Conservation (phyloP, 2,113 vertebrate species). For the Paralichthys olivaceus region DNA sequence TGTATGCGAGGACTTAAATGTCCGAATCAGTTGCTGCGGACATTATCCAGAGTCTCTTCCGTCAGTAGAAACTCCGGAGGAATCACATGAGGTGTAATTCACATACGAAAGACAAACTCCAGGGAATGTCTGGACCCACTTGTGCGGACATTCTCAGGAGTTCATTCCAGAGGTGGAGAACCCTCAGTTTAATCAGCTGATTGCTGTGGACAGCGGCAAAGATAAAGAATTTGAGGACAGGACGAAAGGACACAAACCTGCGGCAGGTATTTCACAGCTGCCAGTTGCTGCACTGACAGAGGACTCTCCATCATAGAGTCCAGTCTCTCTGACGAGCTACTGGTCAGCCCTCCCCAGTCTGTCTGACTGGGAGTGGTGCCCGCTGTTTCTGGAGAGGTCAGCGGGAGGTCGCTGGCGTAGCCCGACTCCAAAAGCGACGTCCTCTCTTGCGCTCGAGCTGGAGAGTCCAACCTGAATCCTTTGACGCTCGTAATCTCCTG, state of each 20-base stretch:
- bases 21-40: no score
- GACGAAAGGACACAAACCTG: conserved; percentile 72
- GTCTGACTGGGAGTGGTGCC: conserved; percentile 78
- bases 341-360: conserved; percentile 78
- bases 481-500: conserved; percentile 20
- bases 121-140: no score
- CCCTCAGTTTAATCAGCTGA: background rate
- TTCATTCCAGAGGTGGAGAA: no score
- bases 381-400: conserved; percentile 81
- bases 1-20: no score
- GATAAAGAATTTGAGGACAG: background rate
- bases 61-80: no score
- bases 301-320: conserved; percentile 80
- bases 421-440: conserved; percentile 76
- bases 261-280: conserved; percentile 43
- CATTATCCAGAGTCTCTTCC: no score
- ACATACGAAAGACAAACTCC: no score
- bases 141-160: no score
- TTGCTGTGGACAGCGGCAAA: background rate
- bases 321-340: conserved; percentile 81
- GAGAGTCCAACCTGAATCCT: conserved; percentile 60
- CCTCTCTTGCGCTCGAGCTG: conserved; percentile 28
- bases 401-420: conserved; percentile 82
- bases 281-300: conserved; percentile 68
- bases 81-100: no score